A percentile compares a stretch with the other conserved stretches of the same genome.
Conservation (phyloP, 2,888 invertebrate species). For the Cyclophora punctaria region DNA sequence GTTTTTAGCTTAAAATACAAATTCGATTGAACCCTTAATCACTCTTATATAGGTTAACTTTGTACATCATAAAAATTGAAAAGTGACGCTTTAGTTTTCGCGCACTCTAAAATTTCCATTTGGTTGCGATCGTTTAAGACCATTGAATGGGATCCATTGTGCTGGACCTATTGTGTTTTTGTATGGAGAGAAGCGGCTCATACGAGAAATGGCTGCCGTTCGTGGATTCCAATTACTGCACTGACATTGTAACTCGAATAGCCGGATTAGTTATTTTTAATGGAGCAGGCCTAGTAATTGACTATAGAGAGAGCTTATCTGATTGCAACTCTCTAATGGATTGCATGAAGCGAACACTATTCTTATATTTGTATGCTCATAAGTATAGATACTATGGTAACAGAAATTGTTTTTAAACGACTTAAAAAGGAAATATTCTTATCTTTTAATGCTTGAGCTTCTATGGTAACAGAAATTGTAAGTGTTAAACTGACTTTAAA, state of each 20-base stretch:
- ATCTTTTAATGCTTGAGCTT: too few species aligned
- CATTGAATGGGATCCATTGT: constrained; percentile 59
- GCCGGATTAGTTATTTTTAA: constrained; percentile 42
- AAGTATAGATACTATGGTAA: too few species aligned
- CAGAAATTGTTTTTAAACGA: too few species aligned
- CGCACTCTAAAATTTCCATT: constrained; percentile 65
- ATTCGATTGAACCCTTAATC: too few species aligned
- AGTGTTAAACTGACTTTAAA: too few species aligned
- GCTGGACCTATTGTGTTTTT: constrained; percentile 59
- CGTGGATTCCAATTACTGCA: constrained; percentile 57
- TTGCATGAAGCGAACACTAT: neutral
- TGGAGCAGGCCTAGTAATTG: constrained; percentile 13
- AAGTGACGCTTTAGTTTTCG: constrained; percentile 41
- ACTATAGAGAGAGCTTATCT: too few species aligned
- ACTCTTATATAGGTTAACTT: too few species aligned
- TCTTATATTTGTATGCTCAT: neutral
- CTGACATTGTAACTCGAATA: constrained; percentile 47
- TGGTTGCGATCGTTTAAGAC: constrained; percentile 58
- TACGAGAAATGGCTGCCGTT: constrained; percentile 42
- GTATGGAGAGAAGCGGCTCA: constrained; percentile 57
- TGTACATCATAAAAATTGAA: constrained; percentile 10
- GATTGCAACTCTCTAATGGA: constrained; percentile 1
- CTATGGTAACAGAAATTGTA: too few species aligned
- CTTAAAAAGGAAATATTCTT: too few species aligned
- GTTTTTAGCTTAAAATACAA: too few species aligned